A percentile compares a stretch with the other conserved stretches of the same genome.
These are phyloP conservation scores for Tetramorium simillimum DNA, from an alignment of 1,140 invertebrate species.

Conservation along the genomic window DNA sequence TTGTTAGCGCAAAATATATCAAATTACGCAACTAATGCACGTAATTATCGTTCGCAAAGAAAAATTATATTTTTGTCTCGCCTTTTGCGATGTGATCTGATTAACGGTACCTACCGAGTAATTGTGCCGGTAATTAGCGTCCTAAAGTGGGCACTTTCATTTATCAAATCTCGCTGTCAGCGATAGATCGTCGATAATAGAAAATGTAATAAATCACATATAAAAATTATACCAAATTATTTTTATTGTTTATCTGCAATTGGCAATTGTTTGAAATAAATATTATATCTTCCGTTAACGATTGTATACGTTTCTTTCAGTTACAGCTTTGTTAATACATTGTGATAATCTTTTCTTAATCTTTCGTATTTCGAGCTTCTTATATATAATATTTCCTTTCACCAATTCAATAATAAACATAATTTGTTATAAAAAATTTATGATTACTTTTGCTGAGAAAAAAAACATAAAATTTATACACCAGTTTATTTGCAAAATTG, in stretches of 20 bases:
- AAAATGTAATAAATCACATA: constrained; percentile 42
- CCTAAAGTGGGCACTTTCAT: constrained; percentile 33
- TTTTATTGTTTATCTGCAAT: constrained; percentile 8
- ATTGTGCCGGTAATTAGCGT: constrained; percentile 38
- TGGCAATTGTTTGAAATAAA: not conserved
- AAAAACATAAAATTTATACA: too few species aligned
- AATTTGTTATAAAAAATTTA: too few species aligned
- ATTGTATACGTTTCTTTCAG: not conserved
- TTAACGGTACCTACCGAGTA: constrained; percentile 29
- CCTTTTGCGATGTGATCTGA: constrained; percentile 29
- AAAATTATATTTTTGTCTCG: constrained; percentile 33
- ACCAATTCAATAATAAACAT: too few species aligned
- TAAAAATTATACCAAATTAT: constrained; percentile 22
- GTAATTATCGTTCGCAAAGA: constrained; percentile 4
- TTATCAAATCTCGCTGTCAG: constrained; percentile 44
- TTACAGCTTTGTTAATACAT: not conserved
- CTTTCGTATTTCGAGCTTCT: too few species aligned
- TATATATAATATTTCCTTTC: too few species aligned
- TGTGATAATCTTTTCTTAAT: too few species aligned
- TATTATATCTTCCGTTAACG: not conserved
- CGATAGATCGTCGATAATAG: constrained; percentile 27
- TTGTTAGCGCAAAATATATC: constrained; percentile 13
- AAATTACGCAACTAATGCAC: constrained; percentile 8
- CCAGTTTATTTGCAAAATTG: too few species aligned
- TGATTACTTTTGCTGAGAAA: too few species aligned